Evolutionary conservation across 2,888 invertebrate species (phyloP).

Genomic region (Plebejus anna): DNA sequence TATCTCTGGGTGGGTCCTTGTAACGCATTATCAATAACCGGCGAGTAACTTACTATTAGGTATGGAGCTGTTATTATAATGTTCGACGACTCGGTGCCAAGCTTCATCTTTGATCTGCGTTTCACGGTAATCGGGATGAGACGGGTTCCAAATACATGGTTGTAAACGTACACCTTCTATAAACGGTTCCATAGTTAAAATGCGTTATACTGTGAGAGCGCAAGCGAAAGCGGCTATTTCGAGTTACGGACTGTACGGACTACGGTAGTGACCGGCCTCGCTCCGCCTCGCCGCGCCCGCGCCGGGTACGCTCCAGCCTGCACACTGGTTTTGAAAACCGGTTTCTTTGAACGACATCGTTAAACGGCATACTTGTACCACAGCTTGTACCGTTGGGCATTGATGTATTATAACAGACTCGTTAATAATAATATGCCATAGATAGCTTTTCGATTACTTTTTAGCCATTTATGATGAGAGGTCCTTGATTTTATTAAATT

Average conservation of each 20-base stretch:
- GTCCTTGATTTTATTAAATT: too few species aligned
- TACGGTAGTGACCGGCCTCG: constrained; percentile 44
- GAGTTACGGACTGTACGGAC: background rate
- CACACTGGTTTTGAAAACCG: constrained; percentile 55
- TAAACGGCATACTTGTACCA: constrained; percentile 10
- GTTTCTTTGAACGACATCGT: constrained; percentile 43
- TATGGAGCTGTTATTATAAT: constrained; percentile 55
- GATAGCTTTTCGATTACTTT: too few species aligned
- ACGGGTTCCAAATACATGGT: constrained; percentile 68
- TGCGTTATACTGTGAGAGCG: constrained; percentile 1
- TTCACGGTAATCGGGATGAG: constrained; percentile 65
- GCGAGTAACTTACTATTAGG: constrained; percentile 46
- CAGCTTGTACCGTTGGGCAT: background rate
- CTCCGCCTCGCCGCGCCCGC: constrained; percentile 48
- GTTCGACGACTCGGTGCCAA: constrained; percentile 63
- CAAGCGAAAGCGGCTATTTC: constrained; percentile 20
- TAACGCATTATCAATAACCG: background rate
- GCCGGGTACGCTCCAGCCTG: constrained; percentile 44
- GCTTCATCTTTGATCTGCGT: constrained; percentile 61
- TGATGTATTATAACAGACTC: background rate
- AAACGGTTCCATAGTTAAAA: constrained; percentile 57
- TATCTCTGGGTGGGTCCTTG: background rate
- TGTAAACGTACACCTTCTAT: constrained; percentile 63
- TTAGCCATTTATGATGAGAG: too few species aligned
- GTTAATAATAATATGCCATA: background rate